Conservation (phyloP, 1,140 invertebrate species). For the Plectrocnemia conspersa region DNA sequence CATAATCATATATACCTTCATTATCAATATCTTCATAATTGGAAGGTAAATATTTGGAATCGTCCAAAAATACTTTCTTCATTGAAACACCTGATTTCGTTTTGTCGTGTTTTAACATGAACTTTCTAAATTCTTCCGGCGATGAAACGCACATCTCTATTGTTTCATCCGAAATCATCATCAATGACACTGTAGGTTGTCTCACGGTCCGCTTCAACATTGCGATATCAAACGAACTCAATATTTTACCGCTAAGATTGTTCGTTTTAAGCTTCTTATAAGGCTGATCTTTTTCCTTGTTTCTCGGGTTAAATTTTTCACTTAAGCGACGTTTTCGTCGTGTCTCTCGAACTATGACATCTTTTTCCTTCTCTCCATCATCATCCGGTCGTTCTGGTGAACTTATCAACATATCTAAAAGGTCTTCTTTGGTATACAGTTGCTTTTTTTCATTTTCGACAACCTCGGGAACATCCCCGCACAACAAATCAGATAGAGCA, state of each 20-base stretch:
- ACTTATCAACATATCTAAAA: slow-evolving; percentile 18
- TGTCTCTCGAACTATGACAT: not conserved
- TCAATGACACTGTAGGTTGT: slow-evolving; percentile 1
- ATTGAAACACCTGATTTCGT: not conserved
- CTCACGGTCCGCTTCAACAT: slow-evolving; percentile 17
- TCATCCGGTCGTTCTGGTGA: not conserved
- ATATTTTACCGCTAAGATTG: too few species aligned
- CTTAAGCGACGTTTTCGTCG: not conserved
- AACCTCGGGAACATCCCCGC: not conserved
- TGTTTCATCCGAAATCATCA: not conserved
- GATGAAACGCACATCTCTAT: not conserved
- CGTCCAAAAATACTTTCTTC: not conserved
- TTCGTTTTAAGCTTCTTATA: too few species aligned
- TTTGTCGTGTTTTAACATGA: not conserved
- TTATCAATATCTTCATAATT: slow-evolving; percentile 27
- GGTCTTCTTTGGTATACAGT: slow-evolving; percentile 17
- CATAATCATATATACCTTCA: slow-evolving; percentile 25
- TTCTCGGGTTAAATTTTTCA: too few species aligned
- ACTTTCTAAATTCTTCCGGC: slow-evolving; percentile 1
- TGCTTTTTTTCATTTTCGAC: slow-evolving; percentile 6
- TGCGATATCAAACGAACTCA: slow-evolving; percentile 12
- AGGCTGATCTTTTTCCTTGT: too few species aligned
- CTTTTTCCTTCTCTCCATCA: not conserved
- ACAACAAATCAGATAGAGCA: slow-evolving; percentile 6
- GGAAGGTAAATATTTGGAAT: slow-evolving; percentile 19